A percentile compares a stretch with the other conserved stretches of the same genome.
Conservation (phyloP, 2,888 invertebrate genomes). For the Merodon equestris region DNA sequence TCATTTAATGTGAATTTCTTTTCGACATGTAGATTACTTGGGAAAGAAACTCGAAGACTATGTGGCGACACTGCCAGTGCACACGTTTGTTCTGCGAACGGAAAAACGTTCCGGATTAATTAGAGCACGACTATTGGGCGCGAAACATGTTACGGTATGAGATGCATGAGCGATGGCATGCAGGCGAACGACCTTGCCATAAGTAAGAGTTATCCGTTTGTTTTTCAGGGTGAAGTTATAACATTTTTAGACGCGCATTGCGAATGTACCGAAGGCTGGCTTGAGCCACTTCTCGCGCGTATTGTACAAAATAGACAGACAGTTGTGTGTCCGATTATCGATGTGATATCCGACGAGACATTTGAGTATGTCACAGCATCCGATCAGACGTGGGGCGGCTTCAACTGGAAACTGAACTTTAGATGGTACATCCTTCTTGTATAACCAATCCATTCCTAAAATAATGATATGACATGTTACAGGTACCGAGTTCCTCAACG, state of each 20-base stretch:
- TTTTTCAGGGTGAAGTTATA: conserved; percentile 77
- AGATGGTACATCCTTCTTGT: conserved; percentile 86
- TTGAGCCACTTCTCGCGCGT: conserved; percentile 94
- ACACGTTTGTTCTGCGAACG: conserved; percentile 92
- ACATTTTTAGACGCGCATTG: conserved; percentile 80
- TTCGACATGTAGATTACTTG: conserved; percentile 85
- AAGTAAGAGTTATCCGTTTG: conserved; percentile 18
- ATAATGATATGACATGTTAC: too few relatives aligned
- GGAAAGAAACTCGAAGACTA: conserved; percentile 93
- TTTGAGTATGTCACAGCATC: conserved; percentile 99
- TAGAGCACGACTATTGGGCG: conserved; percentile 95
- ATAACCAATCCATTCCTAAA: neutral
- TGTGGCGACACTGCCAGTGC: conserved; percentile 90
- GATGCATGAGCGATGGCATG: conserved; percentile 78
- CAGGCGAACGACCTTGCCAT: conserved; percentile 25
- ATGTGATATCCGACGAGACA: conserved; percentile 98
- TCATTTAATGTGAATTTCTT: conserved; percentile 37
- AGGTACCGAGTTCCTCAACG: conserved; percentile 98
- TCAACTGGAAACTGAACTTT: conserved; percentile 99
- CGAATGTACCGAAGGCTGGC: conserved; percentile 94
- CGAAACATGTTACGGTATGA: conserved; percentile 93
- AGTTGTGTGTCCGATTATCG: conserved; percentile 98
- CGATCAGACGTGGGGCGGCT: conserved; percentile 99
- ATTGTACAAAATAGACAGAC: conserved; percentile 95
- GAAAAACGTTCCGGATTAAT: conserved; percentile 97